phyloP scores from a whole-genome alignment of 2,113 vertebrate species.

The Tetrao urogallus region DNA sequence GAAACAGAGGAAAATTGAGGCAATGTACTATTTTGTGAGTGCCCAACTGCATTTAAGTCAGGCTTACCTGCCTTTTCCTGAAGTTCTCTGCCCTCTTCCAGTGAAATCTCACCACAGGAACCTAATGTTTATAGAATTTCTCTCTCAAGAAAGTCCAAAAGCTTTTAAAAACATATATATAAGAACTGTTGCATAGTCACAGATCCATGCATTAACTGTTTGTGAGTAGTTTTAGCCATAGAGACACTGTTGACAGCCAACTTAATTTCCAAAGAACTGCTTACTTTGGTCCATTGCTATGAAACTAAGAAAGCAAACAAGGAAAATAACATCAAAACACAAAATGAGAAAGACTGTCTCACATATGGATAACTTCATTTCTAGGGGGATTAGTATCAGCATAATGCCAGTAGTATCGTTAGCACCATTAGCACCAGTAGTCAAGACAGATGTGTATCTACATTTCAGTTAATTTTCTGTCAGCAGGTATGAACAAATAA shows the following conservation, averaged over 20 bases:
- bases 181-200: neutral
- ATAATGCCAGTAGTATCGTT: neutral
- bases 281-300: neutral
- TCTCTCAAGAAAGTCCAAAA: neutral
- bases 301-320: neutral
- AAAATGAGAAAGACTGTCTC: neutral
- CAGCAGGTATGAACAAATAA: neutral
- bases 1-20: neutral
- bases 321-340: neutral
- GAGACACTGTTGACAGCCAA: neutral
- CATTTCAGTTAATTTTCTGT: neutral
- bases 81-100: neutral
- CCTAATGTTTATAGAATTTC: accelerated
- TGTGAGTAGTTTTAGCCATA: neutral
- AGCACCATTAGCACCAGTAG: too few species aligned
- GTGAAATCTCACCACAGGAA: neutral
- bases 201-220: neutral
- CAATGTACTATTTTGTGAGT: neutral
- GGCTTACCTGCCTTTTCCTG: neutral
- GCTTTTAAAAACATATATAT: neutral
- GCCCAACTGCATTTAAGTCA: neutral
- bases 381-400: neutral
- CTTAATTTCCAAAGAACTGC: neutral
- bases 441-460: neutral
- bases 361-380: neutral